These are phyloP conservation scores for Percopsis omiscomaycus DNA, from an alignment of 2,797 vertebrate genomes.

Conservation along the genomic window DNA sequence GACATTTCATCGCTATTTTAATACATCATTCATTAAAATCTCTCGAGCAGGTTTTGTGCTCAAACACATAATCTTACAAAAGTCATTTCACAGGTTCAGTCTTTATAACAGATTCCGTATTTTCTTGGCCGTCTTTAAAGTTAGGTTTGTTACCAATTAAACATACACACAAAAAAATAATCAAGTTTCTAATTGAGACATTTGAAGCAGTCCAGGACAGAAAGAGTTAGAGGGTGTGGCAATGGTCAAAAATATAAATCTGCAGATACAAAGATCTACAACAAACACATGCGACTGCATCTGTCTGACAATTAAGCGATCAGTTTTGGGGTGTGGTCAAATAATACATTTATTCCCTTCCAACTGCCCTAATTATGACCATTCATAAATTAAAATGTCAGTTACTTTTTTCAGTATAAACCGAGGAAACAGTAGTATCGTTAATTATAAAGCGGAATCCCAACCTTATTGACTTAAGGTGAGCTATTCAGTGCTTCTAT, in stretches of 20 bases:
- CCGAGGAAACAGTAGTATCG: background rate
- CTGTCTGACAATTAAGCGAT: background rate
- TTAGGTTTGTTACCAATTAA: slow-evolving; percentile 13
- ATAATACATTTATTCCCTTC: background rate
- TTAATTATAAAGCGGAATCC: background rate
- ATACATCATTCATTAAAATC: slow-evolving; percentile 40
- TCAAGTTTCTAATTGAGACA: slow-evolving; percentile 13
- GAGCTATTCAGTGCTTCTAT: background rate
- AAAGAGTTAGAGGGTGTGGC: slow-evolving; percentile 1
- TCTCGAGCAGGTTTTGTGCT: slow-evolving; percentile 37
- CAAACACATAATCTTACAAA: slow-evolving; percentile 14
- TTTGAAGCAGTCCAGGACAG: slow-evolving; percentile 43
- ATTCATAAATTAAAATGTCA: background rate
- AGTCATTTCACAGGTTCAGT: slow-evolving; percentile 33
- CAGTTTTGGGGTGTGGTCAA: background rate
- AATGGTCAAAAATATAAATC: slow-evolving; percentile 32
- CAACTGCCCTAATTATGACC: background rate
- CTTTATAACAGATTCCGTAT: slow-evolving; percentile 21
- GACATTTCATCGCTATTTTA: slow-evolving; percentile 35
- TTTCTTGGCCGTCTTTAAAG: slow-evolving; percentile 10
- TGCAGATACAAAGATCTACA: slow-evolving; percentile 18
- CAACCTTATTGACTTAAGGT: background rate
- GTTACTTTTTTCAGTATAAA: too few species aligned
- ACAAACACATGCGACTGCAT: background rate
- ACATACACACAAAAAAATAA: slow-evolving; percentile 31